Percentiles rank a stretch among this genome's conserved stretches.
Evolutionary conservation across 2,797 vertebrate species (phyloP).

Genomic region (Phoeniculus purpureus): DNA sequence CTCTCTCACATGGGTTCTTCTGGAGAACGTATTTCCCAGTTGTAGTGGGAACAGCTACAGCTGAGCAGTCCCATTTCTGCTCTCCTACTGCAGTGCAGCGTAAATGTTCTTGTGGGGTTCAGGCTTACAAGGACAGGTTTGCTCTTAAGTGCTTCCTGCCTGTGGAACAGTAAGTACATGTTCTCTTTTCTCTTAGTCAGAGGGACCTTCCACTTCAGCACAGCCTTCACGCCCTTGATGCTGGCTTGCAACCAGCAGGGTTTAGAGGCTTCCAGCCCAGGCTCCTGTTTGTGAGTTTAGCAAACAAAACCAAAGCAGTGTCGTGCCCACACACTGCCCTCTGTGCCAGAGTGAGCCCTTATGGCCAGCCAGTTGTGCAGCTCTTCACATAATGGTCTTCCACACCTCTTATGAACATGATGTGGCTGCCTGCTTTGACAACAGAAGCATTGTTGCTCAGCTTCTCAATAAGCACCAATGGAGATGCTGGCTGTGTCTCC

Average conservation of each 20-base stretch:
- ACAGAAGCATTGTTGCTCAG: neutral
- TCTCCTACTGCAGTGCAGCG: neutral
- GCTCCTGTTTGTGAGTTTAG: neutral
- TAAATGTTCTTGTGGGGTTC: neutral
- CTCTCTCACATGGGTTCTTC: neutral
- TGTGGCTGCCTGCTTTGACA: neutral
- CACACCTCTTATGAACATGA: neutral
- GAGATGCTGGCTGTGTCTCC: neutral
- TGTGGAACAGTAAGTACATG: accelerated
- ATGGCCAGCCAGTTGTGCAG: neutral
- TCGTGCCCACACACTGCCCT: neutral
- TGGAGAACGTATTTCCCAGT: neutral
- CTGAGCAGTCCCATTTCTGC: neutral
- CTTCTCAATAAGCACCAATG: neutral
- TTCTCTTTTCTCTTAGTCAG: neutral
- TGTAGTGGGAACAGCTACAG: neutral
- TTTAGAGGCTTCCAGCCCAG: neutral
- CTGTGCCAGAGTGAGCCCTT: neutral
- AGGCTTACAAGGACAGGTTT: neutral
- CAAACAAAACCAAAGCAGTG: neutral
- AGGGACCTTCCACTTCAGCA: neutral
- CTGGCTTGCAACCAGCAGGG: neutral
- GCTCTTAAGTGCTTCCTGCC: neutral
- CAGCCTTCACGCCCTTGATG: neutral
- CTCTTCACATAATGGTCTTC: conserved; percentile 4